Percentiles rank a stretch among this genome's conserved stretches.
phyloP scores from a whole-genome alignment of 2,113 vertebrate species.

The Cervus canadensis region DNA sequence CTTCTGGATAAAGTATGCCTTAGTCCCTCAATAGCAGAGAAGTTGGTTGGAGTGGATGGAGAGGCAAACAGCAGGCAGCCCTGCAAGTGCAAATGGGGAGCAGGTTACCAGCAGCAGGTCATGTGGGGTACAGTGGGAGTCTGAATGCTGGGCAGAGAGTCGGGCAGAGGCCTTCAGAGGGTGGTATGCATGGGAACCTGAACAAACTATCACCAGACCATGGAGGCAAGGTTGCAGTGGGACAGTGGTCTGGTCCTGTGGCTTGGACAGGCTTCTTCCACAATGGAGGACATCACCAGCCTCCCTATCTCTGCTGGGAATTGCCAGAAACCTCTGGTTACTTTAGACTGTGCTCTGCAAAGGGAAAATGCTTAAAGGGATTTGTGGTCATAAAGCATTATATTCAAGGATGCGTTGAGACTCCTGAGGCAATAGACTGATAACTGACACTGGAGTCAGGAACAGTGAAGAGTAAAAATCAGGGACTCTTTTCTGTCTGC shows the following conservation, averaged over 20 bases:
- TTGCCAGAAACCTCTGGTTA: background rate
- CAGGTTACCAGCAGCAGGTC: background rate
- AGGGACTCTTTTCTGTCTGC: background rate
- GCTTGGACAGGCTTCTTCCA: background rate
- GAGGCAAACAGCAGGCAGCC: background rate
- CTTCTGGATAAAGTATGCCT: background rate
- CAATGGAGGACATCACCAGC: background rate
- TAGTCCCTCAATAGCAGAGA: background rate
- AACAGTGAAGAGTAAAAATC: background rate
- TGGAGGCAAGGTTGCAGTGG: no score
- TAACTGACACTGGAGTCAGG: background rate
- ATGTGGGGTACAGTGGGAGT: rapidly evolving
- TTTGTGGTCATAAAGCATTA: background rate
- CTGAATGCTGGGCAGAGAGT: background rate
- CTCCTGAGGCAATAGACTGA: background rate
- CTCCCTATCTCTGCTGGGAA: background rate
- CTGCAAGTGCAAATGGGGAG: background rate
- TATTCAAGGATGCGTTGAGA: background rate
- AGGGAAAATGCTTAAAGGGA: background rate
- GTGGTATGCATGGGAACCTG: rapidly evolving
- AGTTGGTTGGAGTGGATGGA: background rate
- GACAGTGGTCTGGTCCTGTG: background rate
- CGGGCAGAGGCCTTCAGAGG: background rate
- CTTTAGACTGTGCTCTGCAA: background rate
- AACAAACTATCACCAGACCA: no score